Percentiles rank a stretch among this genome's conserved stretches.
Conservation (phyloP, 2,797 vertebrate genomes). For the Lagodon rhomboides region DNA sequence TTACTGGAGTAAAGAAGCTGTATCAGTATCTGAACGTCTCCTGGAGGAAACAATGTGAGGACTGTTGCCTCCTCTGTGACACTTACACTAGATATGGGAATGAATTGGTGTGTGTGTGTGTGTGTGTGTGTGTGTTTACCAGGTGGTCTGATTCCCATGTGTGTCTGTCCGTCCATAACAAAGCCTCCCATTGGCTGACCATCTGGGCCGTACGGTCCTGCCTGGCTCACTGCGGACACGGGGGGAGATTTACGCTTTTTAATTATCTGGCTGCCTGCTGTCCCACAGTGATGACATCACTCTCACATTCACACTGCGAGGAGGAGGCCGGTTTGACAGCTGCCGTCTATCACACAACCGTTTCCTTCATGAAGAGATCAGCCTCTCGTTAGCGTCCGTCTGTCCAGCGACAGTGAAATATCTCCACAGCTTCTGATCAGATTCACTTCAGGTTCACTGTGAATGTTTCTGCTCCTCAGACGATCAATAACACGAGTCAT, state of each 20-base stretch:
- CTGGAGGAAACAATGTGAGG: too few species aligned
- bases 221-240: constrained; percentile 92
- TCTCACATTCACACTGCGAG: constrained; percentile 1
- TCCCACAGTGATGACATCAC: constrained; percentile 56
- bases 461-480: background rate
- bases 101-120: constrained; percentile 19
- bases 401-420: too few species aligned
- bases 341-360: constrained; percentile 2
- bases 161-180: constrained; percentile 95
- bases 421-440: background rate
- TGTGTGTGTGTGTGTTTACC: constrained; percentile 83
- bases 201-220: constrained; percentile 93
- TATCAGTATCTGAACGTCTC: too few species aligned
- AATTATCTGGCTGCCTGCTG: constrained; percentile 51
- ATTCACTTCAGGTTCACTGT: too few species aligned
- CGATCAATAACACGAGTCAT: background rate
- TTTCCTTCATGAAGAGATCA: background rate
- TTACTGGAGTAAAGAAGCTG: too few species aligned
- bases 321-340: constrained; percentile 15
- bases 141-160: constrained; percentile 97
- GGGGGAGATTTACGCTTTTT: constrained; percentile 26
- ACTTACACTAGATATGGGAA: too few species aligned
- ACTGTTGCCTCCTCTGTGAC: too few species aligned
- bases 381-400: background rate
- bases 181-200: constrained; percentile 97